A percentile compares a stretch with the other conserved stretches of the same genome.
Evolutionary conservation across 2,888 invertebrate genomes (phyloP).

Genomic region (Alitta virens): DNA sequence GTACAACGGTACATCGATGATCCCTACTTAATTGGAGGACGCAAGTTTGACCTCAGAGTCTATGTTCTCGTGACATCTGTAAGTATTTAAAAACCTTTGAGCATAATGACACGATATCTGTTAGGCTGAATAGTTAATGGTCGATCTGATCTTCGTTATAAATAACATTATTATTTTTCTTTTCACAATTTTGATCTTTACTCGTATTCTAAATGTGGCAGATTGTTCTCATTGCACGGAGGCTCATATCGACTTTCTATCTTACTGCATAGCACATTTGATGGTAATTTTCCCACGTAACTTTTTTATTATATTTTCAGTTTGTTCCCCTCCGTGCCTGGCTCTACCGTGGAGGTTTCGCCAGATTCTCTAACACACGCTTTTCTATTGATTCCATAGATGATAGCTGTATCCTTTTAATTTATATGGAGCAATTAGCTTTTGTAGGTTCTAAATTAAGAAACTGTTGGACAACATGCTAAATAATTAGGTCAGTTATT

Average conservation of each 20-base stretch:
- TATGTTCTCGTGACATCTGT: constrained; percentile 65
- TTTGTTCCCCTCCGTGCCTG: constrained; percentile 61
- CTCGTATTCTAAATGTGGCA: too few relatives aligned
- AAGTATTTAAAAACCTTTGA: constrained; percentile 36
- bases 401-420: constrained; percentile 61
- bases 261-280: too few relatives aligned
- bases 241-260: too few relatives aligned
- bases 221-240: too few relatives aligned
- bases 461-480: too few relatives aligned
- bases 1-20: constrained; percentile 65
- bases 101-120: too few relatives aligned
- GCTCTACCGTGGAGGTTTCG: constrained; percentile 67
- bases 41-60: constrained; percentile 66
- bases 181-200: too few relatives aligned
- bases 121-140: too few relatives aligned
- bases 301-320: constrained; percentile 35
- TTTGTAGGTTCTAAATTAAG: too few relatives aligned
- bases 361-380: constrained; percentile 63
- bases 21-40: constrained; percentile 64
- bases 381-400: constrained; percentile 64
- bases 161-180: too few relatives aligned
- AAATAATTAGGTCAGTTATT: too few relatives aligned
- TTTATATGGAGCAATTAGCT: not conserved
- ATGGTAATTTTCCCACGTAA: not conserved
- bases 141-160: too few relatives aligned